These are phyloP conservation scores for Cantharis nigra DNA, from an alignment of 2,888 invertebrate genomes.

Conservation along the genomic window DNA sequence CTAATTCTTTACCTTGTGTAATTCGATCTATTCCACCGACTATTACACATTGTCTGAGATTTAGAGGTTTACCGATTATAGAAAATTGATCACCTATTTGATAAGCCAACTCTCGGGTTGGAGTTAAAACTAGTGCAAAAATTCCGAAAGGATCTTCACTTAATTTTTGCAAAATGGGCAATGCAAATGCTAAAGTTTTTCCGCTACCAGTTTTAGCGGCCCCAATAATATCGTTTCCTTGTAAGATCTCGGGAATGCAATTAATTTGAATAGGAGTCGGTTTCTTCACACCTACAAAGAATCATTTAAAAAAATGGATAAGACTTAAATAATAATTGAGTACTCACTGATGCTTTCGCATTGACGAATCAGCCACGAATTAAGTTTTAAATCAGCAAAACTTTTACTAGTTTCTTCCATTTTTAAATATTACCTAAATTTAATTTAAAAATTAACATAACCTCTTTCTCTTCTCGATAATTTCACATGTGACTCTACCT, in stretches of 20 bases:
- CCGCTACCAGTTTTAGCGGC: constrained; percentile 98
- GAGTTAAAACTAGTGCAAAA: constrained; percentile 91
- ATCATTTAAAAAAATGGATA: neutral
- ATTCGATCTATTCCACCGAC: constrained; percentile 97
- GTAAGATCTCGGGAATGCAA: constrained; percentile 78
- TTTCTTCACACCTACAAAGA: constrained; percentile 67
- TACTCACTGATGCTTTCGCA: constrained; percentile 68
- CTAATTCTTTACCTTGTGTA: constrained; percentile 81
- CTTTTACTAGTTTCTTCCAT: constrained; percentile 43
- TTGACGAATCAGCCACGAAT: constrained; percentile 76
- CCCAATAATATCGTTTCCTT: constrained; percentile 88
- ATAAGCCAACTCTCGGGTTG: constrained; percentile 90
- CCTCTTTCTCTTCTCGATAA: neutral
- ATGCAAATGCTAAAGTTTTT: constrained; percentile 96
- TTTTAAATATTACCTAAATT: neutral
- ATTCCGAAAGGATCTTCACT: constrained; percentile 96
- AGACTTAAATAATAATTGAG: neutral
- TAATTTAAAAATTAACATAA: neutral
- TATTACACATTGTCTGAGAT: constrained; percentile 80
- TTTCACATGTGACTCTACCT: too few relatives aligned
- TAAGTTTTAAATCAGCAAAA: constrained; percentile 68
- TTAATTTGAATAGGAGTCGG: constrained; percentile 84
- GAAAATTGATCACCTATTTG: constrained; percentile 96
- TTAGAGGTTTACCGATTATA: constrained; percentile 84
- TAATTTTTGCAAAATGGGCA: constrained; percentile 86